Percentiles rank a stretch among this genome's conserved stretches.
Conservation (phyloP, 2,113 vertebrate genomes). For the Micromys minutus region DNA sequence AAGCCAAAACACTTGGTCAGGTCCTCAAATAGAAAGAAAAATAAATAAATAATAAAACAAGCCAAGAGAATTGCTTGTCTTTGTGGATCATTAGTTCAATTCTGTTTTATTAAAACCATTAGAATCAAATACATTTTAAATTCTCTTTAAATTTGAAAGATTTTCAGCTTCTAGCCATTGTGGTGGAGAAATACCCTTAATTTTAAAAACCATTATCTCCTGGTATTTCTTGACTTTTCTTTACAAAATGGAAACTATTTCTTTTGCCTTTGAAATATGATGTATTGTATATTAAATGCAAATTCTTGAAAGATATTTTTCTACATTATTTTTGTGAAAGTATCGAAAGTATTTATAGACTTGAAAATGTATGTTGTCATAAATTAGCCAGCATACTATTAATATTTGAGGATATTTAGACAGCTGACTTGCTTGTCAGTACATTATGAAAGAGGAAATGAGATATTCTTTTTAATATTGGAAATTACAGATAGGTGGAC, state of each 20-base stretch:
- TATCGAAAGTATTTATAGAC: constrained; percentile 61
- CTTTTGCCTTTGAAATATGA: constrained; percentile 59
- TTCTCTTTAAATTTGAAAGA: constrained; percentile 45
- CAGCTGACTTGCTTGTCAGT: constrained; percentile 28
- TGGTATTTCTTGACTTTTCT: constrained; percentile 25
- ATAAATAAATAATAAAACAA: background rate
- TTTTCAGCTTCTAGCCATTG: constrained; percentile 54
- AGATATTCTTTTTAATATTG: background rate
- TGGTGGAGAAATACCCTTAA: constrained; percentile 50
- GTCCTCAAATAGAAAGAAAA: background rate
- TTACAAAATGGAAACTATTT: constrained; percentile 37
- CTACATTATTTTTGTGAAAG: constrained; percentile 39
- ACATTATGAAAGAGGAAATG: constrained; percentile 11
- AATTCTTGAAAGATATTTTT: constrained; percentile 47
- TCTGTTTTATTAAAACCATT: constrained; percentile 60
- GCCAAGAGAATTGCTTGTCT: constrained; percentile 19
- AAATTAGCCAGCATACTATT: constrained; percentile 41
- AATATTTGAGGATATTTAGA: constrained; percentile 29
- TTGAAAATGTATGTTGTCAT: constrained; percentile 62
- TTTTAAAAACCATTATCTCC: constrained; percentile 32
- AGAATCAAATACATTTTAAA: background rate
- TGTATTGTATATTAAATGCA: constrained; percentile 6
- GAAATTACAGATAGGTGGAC: constrained; percentile 3
- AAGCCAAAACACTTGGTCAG: constrained; percentile 57
- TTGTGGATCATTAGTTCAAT: constrained; percentile 32